A percentile compares a stretch with the other conserved stretches of the same genome.
These are phyloP conservation scores for Monopterus albus DNA, from an alignment of 2,113 vertebrate species.

Conservation along the genomic window DNA sequence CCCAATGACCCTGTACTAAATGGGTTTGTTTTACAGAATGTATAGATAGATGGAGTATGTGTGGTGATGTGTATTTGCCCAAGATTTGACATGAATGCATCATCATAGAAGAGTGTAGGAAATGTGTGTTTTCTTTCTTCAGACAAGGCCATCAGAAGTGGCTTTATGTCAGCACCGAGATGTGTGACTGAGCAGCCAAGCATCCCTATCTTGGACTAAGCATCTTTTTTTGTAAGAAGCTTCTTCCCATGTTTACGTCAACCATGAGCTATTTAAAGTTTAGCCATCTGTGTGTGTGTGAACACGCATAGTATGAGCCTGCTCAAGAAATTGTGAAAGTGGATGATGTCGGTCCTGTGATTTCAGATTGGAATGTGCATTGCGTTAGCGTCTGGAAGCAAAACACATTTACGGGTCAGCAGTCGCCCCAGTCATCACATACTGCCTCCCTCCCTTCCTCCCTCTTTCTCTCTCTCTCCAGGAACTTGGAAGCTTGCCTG, in stretches of 20 bases:
- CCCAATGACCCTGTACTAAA: not conserved
- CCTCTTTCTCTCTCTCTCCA: conserved; percentile 8
- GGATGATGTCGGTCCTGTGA: conserved; percentile 52
- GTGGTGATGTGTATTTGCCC: not conserved
- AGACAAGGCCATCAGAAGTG: conserved; percentile 50
- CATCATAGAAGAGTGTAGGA: not conserved
- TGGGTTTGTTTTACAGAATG: no score
- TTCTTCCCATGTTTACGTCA: conserved; percentile 1
- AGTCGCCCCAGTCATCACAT: conserved; percentile 26
- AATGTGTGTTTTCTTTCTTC: conserved; percentile 53
- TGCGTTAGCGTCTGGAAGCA: conserved; percentile 32
- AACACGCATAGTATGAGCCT: conserved; percentile 15
- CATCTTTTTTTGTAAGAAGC: conserved; percentile 15
- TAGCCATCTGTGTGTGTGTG: not conserved
- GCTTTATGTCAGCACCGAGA: conserved; percentile 36
- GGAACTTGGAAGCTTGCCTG: conserved; percentile 54
- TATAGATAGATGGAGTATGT: not conserved
- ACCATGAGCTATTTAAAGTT: not conserved
- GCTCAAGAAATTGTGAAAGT: conserved; percentile 34
- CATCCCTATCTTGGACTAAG: conserved; percentile 1
- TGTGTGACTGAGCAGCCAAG: conserved; percentile 44
- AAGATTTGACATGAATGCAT: not conserved
- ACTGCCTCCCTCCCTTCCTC: not conserved
- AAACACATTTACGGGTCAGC: conserved; percentile 59
- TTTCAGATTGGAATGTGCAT: conserved; percentile 58